Base-by-base conservation (phyloP, 2,113 vertebrate genomes). In the Chionodraco myersi region DNA sequence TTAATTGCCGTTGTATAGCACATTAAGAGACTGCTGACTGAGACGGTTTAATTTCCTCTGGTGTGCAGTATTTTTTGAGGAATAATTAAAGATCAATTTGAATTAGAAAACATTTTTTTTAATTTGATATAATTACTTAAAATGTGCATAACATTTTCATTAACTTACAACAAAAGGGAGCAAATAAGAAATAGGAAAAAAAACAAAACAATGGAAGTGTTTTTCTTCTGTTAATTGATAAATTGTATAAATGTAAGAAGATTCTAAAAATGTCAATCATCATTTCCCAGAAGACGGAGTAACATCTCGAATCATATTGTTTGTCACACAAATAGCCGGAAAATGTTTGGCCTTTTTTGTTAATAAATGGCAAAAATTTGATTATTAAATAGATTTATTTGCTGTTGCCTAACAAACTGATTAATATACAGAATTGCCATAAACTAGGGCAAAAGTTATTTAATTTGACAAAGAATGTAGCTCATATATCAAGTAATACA, bases 1-100 rank as follows among this genome's bases (percentile, higher is more conserved):
- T 88, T 80, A 73, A 82, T 63, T 72, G 34, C 54, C 58, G 36
- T 75, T 86, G 80, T 63, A 68, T 51, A 71, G 72, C 68, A 53
- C 71, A 86, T 86, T 85, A 79, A 72, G 23, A 81, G 16, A 23
- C 47, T 77, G 82, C 83, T 84, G 85, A 81, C 72, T 84, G 59
- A 3, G 59, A 11, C 8, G 1, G 12, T 77, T 76, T 65, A 6
- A 65, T 48, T 75, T 73, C 11, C 26, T 61, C 18, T 2, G 18
- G 63, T 49, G 30, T 30, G 54, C 45, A 45, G 23, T 54, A 57
- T 51, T 72, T 61, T 41, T 48, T 48, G 4, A 36, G 45, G 53
- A 79, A 79, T 70, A 66, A 70, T 72, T 36, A 59, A 73, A 81
- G 56, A 70, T 60, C 3, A 14, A 47, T 8, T 15, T 30, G 2